phyloP scores from a whole-genome alignment of 2,888 invertebrate species.

The Sinohyriopsis cumingii region DNA sequence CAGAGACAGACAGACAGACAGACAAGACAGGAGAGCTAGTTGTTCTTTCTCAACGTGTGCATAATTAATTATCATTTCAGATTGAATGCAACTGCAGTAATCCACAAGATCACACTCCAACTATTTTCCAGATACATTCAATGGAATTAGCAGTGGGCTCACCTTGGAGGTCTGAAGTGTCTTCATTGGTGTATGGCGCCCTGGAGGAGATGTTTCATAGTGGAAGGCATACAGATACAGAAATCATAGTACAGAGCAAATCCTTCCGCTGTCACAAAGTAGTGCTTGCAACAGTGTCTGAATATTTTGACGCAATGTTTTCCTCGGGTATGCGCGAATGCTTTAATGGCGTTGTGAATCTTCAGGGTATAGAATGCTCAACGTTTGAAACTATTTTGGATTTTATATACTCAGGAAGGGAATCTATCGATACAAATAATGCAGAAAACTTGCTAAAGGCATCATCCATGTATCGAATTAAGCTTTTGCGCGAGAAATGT shows the following conservation, averaged over 20 bases:
- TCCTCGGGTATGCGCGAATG: slow-evolving; percentile 54
- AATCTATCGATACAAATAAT: slow-evolving; percentile 84
- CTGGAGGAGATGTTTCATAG: slow-evolving; percentile 46
- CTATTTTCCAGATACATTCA: no score
- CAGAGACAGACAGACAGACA: no score
- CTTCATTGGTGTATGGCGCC: slow-evolving; percentile 34
- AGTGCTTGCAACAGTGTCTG: slow-evolving; percentile 55
- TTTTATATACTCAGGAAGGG: slow-evolving; percentile 87
- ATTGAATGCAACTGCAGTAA: no score
- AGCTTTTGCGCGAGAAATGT: slow-evolving; percentile 85
- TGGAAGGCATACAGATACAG: slow-evolving; percentile 51
- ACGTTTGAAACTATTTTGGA: slow-evolving; percentile 85
- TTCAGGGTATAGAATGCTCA: slow-evolving; percentile 76
- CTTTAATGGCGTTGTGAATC: slow-evolving; percentile 41
- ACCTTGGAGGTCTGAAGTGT: slow-evolving; percentile 40
- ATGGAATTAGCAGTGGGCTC: neutral
- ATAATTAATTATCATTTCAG: no score
- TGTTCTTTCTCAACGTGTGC: no score
- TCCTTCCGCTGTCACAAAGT: slow-evolving; percentile 55
- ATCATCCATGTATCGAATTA: slow-evolving; percentile 88
- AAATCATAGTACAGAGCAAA: slow-evolving; percentile 44
- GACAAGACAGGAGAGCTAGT: no score
- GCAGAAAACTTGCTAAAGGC: slow-evolving; percentile 82
- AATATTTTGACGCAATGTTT: slow-evolving; percentile 60
- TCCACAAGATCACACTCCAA: no score